Evolutionary conservation across 2,888 invertebrate species (phyloP).

Genomic region (Geotrupes spiniger): DNA sequence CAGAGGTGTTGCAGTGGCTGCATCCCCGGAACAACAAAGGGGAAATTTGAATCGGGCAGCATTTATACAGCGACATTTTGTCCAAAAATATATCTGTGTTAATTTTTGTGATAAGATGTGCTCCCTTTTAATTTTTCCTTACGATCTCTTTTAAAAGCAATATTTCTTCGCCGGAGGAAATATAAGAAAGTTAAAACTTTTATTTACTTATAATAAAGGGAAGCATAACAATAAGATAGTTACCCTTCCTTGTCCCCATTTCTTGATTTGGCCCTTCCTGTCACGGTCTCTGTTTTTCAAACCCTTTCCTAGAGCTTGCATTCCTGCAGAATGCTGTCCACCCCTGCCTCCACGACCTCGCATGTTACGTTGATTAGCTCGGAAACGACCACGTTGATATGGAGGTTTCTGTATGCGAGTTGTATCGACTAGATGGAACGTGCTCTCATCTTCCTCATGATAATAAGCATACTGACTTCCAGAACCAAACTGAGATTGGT

Average conservation of each 20-base stretch:
- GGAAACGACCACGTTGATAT: constrained; percentile 89
- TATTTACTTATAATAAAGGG: no score
- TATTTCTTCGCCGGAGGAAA: no score
- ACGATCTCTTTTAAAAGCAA: no score
- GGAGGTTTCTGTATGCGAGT: constrained; percentile 85
- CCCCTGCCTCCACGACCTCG: constrained; percentile 66
- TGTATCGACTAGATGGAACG: constrained; percentile 97
- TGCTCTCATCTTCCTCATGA: constrained; percentile 98
- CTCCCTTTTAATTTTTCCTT: no score
- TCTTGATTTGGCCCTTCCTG: constrained; percentile 69
- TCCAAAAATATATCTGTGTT: no score
- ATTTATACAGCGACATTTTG: no score
- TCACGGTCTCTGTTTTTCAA: constrained; percentile 76
- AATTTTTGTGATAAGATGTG: no score
- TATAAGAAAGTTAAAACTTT: no score
- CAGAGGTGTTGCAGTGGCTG: no score
- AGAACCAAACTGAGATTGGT: constrained; percentile 88
- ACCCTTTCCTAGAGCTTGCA: constrained; percentile 82
- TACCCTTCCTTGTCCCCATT: constrained; percentile 78
- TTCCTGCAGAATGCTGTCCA: constrained; percentile 65
- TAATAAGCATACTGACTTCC: constrained; percentile 96
- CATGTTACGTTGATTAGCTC: constrained; percentile 74
- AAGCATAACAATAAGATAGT: no score
- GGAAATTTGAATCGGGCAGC: no score
- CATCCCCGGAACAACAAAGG: no score